phyloP scores from a whole-genome alignment of 2,797 vertebrate species.

The Prunella strophiata region DNA sequence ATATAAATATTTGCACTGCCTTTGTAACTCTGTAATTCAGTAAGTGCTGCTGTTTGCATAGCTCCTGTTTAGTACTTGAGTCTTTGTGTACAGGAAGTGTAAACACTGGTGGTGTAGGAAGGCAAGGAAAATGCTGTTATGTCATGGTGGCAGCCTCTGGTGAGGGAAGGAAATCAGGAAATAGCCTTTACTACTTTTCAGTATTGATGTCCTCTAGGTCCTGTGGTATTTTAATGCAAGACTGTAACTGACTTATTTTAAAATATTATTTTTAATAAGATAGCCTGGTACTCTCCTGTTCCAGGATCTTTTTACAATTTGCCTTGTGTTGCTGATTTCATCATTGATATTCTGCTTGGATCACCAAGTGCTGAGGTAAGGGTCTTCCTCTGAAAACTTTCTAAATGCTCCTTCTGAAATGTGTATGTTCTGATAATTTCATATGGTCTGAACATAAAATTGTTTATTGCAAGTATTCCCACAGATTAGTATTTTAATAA shows the following conservation, averaged over 20 bases:
- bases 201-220: not conserved
- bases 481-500: not conserved
- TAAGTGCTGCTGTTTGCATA: constrained; percentile 2
- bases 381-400: not conserved
- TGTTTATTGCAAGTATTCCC: not conserved
- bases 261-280: not conserved
- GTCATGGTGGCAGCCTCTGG: not conserved
- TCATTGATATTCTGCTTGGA: constrained; percentile 95
- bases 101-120: not conserved
- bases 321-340: constrained; percentile 94
- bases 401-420: not conserved
- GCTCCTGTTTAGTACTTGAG: not conserved
- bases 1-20: constrained; percentile 38
- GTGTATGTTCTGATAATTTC: not conserved
- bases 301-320: constrained; percentile 95
- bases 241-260: not conserved
- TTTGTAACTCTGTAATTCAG: not conserved
- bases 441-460: not conserved
- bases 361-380: constrained; percentile 95
- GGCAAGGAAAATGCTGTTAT: not conserved
- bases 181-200: not conserved
- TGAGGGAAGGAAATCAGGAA: not conserved
- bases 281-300: not conserved
- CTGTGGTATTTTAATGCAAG: not conserved
- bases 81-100: not conserved